Conservation (phyloP, 2,888 invertebrate genomes). For the Lathronympha strigana region DNA sequence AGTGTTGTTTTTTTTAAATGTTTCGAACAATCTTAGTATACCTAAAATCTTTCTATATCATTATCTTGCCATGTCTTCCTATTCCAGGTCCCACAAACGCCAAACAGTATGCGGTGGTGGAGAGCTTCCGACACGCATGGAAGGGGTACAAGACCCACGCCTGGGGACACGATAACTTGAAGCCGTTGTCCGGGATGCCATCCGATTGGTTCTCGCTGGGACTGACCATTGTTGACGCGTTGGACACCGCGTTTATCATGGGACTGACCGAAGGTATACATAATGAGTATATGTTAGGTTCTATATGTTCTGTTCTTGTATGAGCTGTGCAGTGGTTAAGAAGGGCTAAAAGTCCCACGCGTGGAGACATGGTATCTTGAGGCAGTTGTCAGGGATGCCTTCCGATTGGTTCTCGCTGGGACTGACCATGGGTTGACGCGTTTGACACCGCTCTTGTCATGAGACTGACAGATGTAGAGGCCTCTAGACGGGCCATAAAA, state of each 20-base stretch:
- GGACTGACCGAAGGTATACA: slow-evolving; percentile 89
- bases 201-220: slow-evolving; percentile 98
- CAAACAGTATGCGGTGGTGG: slow-evolving; percentile 93
- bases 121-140: slow-evolving; percentile 97
- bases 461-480: no score
- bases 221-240: slow-evolving; percentile 96
- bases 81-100: slow-evolving; percentile 89
- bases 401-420: no score
- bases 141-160: slow-evolving; percentile 95
- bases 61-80: slow-evolving; percentile 53
- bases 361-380: no score
- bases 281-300: neutral
- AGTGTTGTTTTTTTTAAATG: no score
- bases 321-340: no score
- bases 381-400: no score
- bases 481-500: no score
- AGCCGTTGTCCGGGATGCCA: slow-evolving; percentile 92
- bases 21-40: no score
- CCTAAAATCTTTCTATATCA: neutral
- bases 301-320: neutral
- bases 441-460: no score
- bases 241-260: slow-evolving; percentile 99
- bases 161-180: slow-evolving; percentile 98
- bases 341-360: no score
- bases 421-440: no score